phyloP scores from a whole-genome alignment of 1,140 invertebrate genomes.

The Penaeus indicus region DNA sequence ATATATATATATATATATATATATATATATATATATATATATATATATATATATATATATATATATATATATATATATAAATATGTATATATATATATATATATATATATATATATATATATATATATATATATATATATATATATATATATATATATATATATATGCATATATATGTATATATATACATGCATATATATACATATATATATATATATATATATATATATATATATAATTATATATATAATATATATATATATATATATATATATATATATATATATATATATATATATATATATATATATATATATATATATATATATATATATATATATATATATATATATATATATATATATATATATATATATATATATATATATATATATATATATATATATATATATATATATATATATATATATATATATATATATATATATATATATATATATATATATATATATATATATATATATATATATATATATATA shows the following conservation, averaged over 20 bases:
- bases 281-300: no score
- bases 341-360: no score
- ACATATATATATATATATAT: neutral
- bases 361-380: no score
- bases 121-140: neutral
- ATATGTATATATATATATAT: neutral
- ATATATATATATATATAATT: neutral
- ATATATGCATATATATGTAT: neutral
- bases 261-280: no score
- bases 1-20: neutral
- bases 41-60: neutral
- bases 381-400: no score
- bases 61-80: neutral
- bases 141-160: neutral
- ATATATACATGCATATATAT: neutral
- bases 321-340: no score
- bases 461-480: no score
- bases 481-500: neutral
- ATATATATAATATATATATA: constrained; percentile 1
- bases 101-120: no score
- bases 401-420: no score
- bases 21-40: neutral
- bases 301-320: no score
- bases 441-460: no score
- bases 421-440: no score